phyloP scores from a whole-genome alignment of 2,888 invertebrate genomes.

The Rhyacophila evoluta region DNA sequence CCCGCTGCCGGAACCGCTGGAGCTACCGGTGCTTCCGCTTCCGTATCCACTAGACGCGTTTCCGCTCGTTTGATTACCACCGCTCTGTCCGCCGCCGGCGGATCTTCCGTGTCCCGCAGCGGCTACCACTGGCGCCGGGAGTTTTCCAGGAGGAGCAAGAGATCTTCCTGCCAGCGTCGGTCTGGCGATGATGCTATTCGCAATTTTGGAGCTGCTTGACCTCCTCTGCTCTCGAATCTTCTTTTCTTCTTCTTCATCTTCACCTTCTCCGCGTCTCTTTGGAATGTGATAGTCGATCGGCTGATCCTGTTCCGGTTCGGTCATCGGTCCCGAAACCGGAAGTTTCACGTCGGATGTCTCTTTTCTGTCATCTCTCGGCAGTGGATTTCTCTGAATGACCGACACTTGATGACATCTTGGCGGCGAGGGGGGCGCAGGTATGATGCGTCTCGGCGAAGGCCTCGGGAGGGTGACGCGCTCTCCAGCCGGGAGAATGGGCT shows the following conservation, averaged over 20 bases:
- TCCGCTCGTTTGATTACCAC: constrained; percentile 68
- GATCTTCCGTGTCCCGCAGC: constrained; percentile 86
- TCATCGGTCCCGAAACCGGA: constrained; percentile 66
- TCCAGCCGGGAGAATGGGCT: constrained; percentile 73
- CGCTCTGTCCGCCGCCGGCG: constrained; percentile 71
- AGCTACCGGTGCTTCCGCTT: constrained; percentile 70
- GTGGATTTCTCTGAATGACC: constrained; percentile 86
- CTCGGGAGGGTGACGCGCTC: constrained; percentile 72
- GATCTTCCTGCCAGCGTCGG: constrained; percentile 71
- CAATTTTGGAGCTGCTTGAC: constrained; percentile 77
- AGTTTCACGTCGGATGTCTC: constrained; percentile 67
- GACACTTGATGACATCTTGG: constrained; percentile 79
- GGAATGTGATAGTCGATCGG: constrained; percentile 92
- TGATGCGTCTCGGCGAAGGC: constrained; percentile 62
- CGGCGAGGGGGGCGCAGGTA: constrained; percentile 72
- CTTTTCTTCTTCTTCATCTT: constrained; percentile 78
- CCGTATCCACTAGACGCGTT: constrained; percentile 63
- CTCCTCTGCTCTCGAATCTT: constrained; percentile 77
- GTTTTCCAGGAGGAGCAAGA: constrained; percentile 67
- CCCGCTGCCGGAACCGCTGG: constrained; percentile 70
- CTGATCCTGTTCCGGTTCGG: constrained; percentile 84
- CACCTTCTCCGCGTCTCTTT: constrained; percentile 78
- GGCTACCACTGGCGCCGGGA: constrained; percentile 77
- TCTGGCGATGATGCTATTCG: constrained; percentile 69
- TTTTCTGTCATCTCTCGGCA: constrained; percentile 67